Evolutionary conservation across 2,888 invertebrate species (phyloP).

Genomic region (Cryptocheilus praepositus): DNA sequence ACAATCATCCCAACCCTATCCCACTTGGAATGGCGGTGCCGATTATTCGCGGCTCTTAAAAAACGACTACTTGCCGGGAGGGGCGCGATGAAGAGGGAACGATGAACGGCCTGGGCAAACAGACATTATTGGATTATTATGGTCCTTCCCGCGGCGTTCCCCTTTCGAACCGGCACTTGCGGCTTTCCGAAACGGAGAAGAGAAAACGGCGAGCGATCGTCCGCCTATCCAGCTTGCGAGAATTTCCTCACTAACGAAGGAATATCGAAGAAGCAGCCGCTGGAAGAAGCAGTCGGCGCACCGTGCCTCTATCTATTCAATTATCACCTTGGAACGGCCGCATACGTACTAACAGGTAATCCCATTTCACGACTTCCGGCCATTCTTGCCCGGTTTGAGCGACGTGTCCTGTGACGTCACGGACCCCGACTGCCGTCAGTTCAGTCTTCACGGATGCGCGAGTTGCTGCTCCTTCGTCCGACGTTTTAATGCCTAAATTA

Average conservation of each 20-base stretch:
- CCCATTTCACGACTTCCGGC: conserved; percentile 74
- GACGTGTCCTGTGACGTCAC: conserved; percentile 73
- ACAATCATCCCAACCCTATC: too few relatives aligned
- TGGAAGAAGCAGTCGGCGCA: conserved; percentile 41
- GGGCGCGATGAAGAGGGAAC: too few relatives aligned
- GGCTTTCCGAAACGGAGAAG: background rate
- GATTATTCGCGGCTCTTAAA: too few relatives aligned
- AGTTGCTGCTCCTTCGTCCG: conserved; percentile 40
- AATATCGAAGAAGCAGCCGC: conserved; percentile 51
- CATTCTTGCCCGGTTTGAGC: conserved; percentile 70
- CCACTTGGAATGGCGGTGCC: too few relatives aligned
- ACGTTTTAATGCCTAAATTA: conserved; percentile 63
- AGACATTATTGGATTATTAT: conserved; percentile 7
- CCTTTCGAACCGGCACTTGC: background rate
- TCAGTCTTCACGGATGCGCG: conserved; percentile 64
- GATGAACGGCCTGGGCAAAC: conserved; percentile 7
- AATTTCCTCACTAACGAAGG: conserved; percentile 45
- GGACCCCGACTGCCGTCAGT: conserved; percentile 31
- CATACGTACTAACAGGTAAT: conserved; percentile 66
- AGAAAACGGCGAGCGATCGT: background rate
- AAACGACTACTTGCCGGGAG: too few relatives aligned
- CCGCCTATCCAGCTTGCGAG: too few relatives aligned
- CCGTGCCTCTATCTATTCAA: conserved; percentile 71
- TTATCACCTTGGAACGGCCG: conserved; percentile 69
- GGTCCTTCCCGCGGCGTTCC: background rate